Evolutionary conservation across 2,113 vertebrate species (phyloP).

Genomic region (Struthidea cinerea): DNA sequence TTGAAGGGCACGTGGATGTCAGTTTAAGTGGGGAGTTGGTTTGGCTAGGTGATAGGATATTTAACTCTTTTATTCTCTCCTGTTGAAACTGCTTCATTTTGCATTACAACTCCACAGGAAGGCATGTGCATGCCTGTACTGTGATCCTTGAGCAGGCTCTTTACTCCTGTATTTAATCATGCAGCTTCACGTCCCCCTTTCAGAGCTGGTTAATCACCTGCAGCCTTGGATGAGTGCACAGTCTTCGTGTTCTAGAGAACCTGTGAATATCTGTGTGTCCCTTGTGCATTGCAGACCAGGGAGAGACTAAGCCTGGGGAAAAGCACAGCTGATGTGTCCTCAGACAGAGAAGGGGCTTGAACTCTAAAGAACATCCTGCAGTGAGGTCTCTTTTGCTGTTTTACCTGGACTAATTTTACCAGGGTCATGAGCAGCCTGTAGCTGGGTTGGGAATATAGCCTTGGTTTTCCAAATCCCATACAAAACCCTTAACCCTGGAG

Average conservation of each 20-base stretch:
- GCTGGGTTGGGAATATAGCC: neutral
- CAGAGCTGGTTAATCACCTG: neutral
- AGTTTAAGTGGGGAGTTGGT: neutral
- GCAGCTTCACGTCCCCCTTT: neutral
- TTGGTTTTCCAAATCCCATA: neutral
- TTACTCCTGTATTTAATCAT: fast-evolving
- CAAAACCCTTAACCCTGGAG: neutral
- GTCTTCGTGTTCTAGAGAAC: neutral
- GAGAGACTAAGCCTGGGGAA: neutral
- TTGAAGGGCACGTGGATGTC: neutral
- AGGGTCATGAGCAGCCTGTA: neutral
- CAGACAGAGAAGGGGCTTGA: neutral
- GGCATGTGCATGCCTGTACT: neutral
- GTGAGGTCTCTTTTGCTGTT: neutral
- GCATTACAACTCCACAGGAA: neutral
- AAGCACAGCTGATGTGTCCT: neutral
- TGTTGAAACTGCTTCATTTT: neutral
- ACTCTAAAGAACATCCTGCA: neutral
- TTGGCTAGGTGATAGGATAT: neutral
- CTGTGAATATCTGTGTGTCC: neutral
- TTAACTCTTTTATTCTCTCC: neutral
- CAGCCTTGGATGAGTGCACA: neutral
- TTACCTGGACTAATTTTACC: neutral
- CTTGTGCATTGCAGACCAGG: neutral
- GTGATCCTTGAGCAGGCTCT: neutral